Percentiles rank a stretch among this genome's conserved stretches.
phyloP scores from a whole-genome alignment of 1,140 invertebrate species.

The Ceratitis capitata region DNA sequence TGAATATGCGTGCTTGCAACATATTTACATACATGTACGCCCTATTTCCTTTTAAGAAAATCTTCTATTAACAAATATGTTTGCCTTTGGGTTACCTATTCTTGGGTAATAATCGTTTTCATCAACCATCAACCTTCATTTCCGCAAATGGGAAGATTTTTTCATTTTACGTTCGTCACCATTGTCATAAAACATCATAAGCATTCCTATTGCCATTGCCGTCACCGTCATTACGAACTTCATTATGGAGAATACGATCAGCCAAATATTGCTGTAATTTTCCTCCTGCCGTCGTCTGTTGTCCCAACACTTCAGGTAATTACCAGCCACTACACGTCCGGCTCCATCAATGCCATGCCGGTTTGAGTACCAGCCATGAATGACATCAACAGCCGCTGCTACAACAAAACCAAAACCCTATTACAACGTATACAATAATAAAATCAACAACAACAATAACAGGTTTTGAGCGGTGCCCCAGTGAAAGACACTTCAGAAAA shows the following conservation, averaged over 20 bases:
- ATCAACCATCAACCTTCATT: neutral
- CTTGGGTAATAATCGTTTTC: neutral
- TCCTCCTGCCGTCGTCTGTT: neutral
- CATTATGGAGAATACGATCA: neutral
- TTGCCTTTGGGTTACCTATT: neutral
- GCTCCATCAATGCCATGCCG: neutral
- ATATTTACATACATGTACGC: neutral
- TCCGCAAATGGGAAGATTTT: neutral
- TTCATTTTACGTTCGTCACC: neutral
- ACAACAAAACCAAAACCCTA: no score
- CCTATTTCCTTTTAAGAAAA: neutral
- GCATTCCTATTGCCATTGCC: neutral
- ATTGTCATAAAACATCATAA: neutral
- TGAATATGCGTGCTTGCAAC: no score
- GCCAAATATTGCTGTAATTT: neutral
- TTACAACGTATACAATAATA: neutral
- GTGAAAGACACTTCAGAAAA: slow-evolving; percentile 12
- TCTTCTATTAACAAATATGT: neutral
- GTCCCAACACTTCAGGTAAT: slow-evolving; percentile 1
- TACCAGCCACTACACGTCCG: neutral
- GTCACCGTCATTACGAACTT: neutral
- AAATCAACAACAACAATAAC: neutral
- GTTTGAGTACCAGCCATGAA: neutral
- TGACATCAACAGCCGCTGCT: neutral
- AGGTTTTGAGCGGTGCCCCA: neutral